Base-by-base conservation (phyloP, 2,113 vertebrate species). In the Oryzias melastigma region DNA sequence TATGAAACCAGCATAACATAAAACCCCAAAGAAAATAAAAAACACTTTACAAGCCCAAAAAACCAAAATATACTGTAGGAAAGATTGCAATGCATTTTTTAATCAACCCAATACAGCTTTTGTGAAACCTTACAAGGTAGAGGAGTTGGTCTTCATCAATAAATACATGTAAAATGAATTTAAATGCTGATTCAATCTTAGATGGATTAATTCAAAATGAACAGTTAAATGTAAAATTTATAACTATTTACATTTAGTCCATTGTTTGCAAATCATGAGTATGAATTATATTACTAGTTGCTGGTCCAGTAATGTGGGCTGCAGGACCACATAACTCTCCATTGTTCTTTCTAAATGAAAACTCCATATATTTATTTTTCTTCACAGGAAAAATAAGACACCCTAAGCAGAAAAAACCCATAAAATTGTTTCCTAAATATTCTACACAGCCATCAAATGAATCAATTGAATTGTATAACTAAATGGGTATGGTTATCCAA, bases 401-500 rank as follows among this genome's bases (percentile, higher is more conserved):
- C 43, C 51, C 2, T 7, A 10, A 14, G 14, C 13, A 4, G 4
- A 7, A 12, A 5, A 3, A 48, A 14, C 58, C 16, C 2, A n/a
- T 4, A 25, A 4, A 4, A 27, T 63, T 17, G 4, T 58, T 55
- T 54, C 22, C 14, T 12, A 48, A 58, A 43, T 12, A 0, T 27
- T 51, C 22, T 19, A 62, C 52, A n/a, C 2, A 18, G 4, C 14
- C 24, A 20, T 10, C 4, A 52, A 46, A 16, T 52, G 1, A 43
- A 52, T 40, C 52, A 40, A 68, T 35, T 60, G 14, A 27, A 59
- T 47, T 60, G 14, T 52, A 29, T 4, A 24, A 63, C 48, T 77
- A 17, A 52, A 40, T 55, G 19, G 15, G 47, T 62, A 20, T 14
- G 52, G 51, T 76, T 66, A 68, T 71, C 67, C 69, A 12, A 75